Conservation (phyloP, 1,140 invertebrate genomes). For the Zophobas atratus region DNA sequence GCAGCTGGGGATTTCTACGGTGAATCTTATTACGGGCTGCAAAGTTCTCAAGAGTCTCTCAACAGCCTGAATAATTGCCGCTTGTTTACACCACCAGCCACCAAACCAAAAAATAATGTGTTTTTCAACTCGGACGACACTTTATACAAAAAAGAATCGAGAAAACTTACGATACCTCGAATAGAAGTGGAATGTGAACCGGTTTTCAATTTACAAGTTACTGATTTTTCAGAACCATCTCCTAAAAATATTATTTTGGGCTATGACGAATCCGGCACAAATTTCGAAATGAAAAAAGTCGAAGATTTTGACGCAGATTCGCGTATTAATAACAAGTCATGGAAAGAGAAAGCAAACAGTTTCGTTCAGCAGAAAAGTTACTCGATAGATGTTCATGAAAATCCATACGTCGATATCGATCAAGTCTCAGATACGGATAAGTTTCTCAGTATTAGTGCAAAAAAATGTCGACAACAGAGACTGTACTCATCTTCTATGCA, state of each 20-base stretch:
- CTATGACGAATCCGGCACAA: constrained; percentile 61
- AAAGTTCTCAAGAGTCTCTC: constrained; percentile 63
- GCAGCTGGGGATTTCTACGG: constrained; percentile 65
- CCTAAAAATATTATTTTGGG: constrained; percentile 62
- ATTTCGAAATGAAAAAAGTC: constrained; percentile 54
- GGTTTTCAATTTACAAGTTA: constrained; percentile 64
- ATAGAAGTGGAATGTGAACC: constrained; percentile 64
- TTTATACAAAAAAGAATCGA: constrained; percentile 62
- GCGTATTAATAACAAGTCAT: constrained; percentile 46
- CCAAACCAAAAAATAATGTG: constrained; percentile 63
- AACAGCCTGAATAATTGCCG: constrained; percentile 53
- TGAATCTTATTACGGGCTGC: constrained; percentile 52
- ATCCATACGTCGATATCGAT: constrained; percentile 56
- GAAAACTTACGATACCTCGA: constrained; percentile 63
- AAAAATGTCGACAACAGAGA: constrained; percentile 55
- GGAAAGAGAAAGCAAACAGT: constrained; percentile 56
- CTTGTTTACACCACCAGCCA: constrained; percentile 62
- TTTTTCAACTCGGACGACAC: constrained; percentile 66
- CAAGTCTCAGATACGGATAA: constrained; percentile 59
- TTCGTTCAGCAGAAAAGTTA: constrained; percentile 63
- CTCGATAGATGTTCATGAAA: constrained; percentile 62
- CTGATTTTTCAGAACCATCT: constrained; percentile 64
- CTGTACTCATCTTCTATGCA: constrained; percentile 62
- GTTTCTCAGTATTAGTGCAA: constrained; percentile 59
- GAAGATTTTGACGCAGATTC: constrained; percentile 54